Base-by-base conservation (phyloP, 2,797 vertebrate genomes). In the Xenopus petersii region DNA sequence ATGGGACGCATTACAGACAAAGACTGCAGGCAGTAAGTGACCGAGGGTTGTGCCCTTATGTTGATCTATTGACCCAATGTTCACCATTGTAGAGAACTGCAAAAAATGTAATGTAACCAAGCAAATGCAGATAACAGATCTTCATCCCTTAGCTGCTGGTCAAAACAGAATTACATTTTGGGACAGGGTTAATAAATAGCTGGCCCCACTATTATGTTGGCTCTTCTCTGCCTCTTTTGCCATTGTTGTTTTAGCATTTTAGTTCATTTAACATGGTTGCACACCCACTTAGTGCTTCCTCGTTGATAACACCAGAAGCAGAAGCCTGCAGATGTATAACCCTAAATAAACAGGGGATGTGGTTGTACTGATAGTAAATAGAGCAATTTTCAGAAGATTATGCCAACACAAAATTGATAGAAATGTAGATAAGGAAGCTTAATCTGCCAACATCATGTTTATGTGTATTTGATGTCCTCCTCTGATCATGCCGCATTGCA, bases 261-360 rank as follows among this genome's bases (percentile, higher is more conserved):
- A 72, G 80, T 24, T 79, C 71, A 2, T 69, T 77, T 83, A 75
- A 83, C 82, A 67, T 82, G 3, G 61, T 74, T 81, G 79, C 88
- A 85, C 83, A 4, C 85, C 88, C 87, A 81, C 75, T 77, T 71
- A 84, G 87, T 88, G 90, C 86, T 91, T 91, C 91, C 88, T 87
- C 85, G 13, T 71, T 17, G 88, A 91, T 91, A 91, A 89, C 84
- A 80, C 62, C 79, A 74, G 79, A 73, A 36, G 82, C 72, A 16
- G 83, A 75, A 65, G 79, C 75, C 81, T 78, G 83, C 74, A 30
- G 0, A 75, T 68, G 10, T 75, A 82, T 86, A 85, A 70, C 73
- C 81, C 84, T 88, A 85, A 81, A 88, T 82, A 90, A 89, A 89
- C 89, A 92, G 86, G 87, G 80, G 73, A 67, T 86, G 87, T 86